Evolutionary conservation across 2,888 invertebrate genomes (phyloP).

Genomic region (Auanema freiburgensis): DNA sequence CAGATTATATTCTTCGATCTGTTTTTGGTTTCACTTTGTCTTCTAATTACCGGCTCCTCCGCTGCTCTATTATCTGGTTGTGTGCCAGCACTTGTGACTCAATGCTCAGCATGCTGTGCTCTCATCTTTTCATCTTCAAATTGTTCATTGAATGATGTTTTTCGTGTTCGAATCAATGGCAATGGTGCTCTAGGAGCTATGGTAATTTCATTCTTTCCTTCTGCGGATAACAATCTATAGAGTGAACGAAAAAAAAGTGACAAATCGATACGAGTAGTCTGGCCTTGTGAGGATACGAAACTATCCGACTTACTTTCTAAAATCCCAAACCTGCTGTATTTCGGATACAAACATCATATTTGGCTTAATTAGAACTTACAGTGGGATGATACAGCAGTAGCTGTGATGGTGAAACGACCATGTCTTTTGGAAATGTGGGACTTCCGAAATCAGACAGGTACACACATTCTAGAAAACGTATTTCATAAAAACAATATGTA

Average conservation of each 20-base stretch:
- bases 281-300: no score
- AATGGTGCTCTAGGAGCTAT: conserved; percentile 20
- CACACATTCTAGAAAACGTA: neutral
- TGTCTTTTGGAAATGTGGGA: conserved; percentile 22
- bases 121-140: conserved; percentile 9
- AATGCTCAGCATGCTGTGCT: conserved; percentile 16
- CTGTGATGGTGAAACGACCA: conserved; percentile 10
- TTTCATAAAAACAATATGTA: no score
- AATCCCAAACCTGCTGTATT: no score
- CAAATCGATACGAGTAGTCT: neutral
- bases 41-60: conserved; percentile 4
- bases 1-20: neutral
- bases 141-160: conserved; percentile 13
- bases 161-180: conserved; percentile 19
- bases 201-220: conserved; percentile 8
- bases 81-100: conserved; percentile 10
- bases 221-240: neutral
- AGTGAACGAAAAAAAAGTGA: neutral
- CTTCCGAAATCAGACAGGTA: conserved; percentile 18
- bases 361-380: no score
- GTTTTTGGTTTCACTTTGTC: conserved; percentile 1
- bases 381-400: conserved; percentile 17
- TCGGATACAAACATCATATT: no score
- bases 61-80: conserved; percentile 9
- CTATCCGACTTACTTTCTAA: no score